Percentiles rank a stretch among this genome's conserved stretches.
Evolutionary conservation across 2,113 vertebrate genomes (phyloP).

Genomic region (Plestiodon gilberti): DNA sequence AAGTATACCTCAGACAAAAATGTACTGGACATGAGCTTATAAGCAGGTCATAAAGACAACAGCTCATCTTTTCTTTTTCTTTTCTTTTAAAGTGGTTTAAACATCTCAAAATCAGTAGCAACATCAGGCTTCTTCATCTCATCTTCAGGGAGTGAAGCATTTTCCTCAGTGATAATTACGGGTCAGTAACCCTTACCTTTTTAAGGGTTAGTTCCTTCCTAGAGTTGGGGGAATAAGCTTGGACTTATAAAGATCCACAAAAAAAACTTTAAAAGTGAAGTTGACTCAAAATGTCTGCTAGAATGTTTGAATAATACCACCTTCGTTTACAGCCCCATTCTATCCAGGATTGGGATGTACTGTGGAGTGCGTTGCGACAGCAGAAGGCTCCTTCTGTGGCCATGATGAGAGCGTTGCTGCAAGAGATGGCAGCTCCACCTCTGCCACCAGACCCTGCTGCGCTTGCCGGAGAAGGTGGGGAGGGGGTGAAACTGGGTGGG

Average conservation of each 20-base stretch:
- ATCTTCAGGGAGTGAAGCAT: neutral
- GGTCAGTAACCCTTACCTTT: too few species aligned
- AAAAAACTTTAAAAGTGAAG: neutral
- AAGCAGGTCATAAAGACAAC: neutral
- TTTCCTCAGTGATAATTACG: neutral
- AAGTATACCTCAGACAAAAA: neutral
- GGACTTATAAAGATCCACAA: neutral
- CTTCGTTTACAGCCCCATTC: neutral
- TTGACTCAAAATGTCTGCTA: neutral
- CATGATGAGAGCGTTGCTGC: too few species aligned
- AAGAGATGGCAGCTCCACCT: too few species aligned
- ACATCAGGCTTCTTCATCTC: neutral
- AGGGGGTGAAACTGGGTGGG: too few species aligned
- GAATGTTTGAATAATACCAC: neutral
- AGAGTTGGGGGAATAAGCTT: neutral
- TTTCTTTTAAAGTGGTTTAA: neutral
- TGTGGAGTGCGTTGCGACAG: too few species aligned
- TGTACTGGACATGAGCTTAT: neutral
- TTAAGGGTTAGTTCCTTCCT: neutral
- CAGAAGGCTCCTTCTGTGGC: too few species aligned
- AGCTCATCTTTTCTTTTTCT: neutral
- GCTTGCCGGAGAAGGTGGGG: too few species aligned
- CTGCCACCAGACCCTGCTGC: too few species aligned
- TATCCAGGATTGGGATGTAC: too few species aligned
- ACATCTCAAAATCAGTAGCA: neutral